Base-by-base conservation (phyloP, 2,888 invertebrate species). In the Melinopterus prodromus region DNA sequence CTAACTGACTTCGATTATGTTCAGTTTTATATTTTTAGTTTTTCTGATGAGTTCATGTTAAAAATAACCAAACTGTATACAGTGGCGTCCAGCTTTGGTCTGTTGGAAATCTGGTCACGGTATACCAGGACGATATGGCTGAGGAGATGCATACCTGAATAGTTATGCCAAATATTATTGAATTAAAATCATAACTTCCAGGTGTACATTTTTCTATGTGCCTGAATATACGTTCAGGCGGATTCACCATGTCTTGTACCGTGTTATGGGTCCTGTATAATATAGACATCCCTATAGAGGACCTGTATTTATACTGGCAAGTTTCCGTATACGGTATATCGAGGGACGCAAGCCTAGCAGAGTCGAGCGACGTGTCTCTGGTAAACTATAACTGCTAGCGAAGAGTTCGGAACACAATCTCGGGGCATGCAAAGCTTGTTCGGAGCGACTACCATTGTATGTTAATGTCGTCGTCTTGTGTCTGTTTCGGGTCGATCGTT, bases 361-460 rank as follows among this genome's bases (percentile, higher is more conserved):
- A 74, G 15, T n/a, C 74, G 12, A n/a, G 36, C 37, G 74, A 36
- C 74, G 36, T 35, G 36, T 36, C 74, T 16, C n/a, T 74, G 74
- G 37, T 74, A 74, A 74, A 26, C 74, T 37, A n/a, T 35, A 74
- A 36, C 74, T 37, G 35, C n/a, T 37, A 35, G 80, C 77, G 80
- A 83, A 85, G 84, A 85, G 83, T 16, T 72, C 70, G 53, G 69
- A 77, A 77, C 70, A 77, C 77, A 53, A 77, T 77, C 69, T 77
- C 16, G 69, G 70, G 77, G 35, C 70, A 77, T 69, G 77, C 77
- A 77, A 77, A 77, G 77, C 77, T 70, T 77, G 70, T 77, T 69
- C 77, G 26, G 26, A 77, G 70, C 70, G 36, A 76, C 77, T 77
- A 70, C 77, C 77, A 77, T 77, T 77, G 77, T 77, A 77, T 77